phyloP scores from a whole-genome alignment of 2,888 invertebrate species.

The Apodemia zela region DNA sequence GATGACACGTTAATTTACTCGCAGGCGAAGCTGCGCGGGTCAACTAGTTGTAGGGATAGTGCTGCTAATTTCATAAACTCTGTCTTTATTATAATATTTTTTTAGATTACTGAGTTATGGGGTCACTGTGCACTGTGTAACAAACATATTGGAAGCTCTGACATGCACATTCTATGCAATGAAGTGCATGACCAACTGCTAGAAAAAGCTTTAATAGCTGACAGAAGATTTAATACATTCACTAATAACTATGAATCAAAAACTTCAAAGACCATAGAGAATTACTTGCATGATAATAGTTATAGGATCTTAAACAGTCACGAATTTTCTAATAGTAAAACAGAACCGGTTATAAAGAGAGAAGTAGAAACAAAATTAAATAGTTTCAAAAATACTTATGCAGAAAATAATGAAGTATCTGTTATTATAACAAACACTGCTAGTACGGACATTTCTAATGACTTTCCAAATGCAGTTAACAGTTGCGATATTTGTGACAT shows the following conservation, averaged over 20 bases:
- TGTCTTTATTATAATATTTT: not conserved
- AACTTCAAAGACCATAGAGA: not conserved
- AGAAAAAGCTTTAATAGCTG: not conserved
- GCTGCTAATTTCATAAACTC: too few relatives aligned
- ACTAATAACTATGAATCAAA: not conserved
- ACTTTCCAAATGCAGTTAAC: not conserved
- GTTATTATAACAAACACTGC: not conserved
- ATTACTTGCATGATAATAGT: not conserved
- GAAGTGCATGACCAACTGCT: constrained; percentile 7
- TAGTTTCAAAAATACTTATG: not conserved
- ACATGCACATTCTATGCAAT: not conserved
- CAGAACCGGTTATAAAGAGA: not conserved
- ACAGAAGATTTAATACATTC: not conserved
- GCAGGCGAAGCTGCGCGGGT: too few relatives aligned
- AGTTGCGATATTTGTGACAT: constrained; percentile 1
- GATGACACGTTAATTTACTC: too few relatives aligned
- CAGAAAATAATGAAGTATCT: not conserved
- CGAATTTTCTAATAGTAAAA: not conserved
- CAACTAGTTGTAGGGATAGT: too few relatives aligned
- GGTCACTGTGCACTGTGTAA: constrained; percentile 19
- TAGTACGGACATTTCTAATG: not conserved
- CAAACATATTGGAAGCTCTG: not conserved
- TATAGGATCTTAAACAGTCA: not conserved
- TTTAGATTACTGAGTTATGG: constrained; percentile 10
- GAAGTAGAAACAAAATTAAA: not conserved